These are phyloP conservation scores for Matsumyia berberina DNA, from an alignment of 2,888 invertebrate genomes.

Conservation along the genomic window DNA sequence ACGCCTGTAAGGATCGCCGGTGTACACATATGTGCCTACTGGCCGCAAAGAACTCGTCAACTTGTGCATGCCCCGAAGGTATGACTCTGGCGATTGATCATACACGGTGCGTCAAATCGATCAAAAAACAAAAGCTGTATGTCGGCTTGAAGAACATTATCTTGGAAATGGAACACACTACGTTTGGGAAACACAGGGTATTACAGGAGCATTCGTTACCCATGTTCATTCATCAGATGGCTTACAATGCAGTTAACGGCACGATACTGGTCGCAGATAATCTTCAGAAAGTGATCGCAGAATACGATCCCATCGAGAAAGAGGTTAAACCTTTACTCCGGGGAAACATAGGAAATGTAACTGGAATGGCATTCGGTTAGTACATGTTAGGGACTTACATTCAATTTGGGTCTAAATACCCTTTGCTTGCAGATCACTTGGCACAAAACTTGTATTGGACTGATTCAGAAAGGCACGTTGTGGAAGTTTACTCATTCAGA, in stretches of 20 bases:
- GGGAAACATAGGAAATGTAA: constrained; percentile 85
- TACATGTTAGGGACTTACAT: constrained; percentile 2
- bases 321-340: constrained; percentile 81
- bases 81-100: constrained; percentile 86
- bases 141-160: constrained; percentile 86
- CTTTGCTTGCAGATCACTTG: constrained; percentile 86
- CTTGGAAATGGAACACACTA: constrained; percentile 87
- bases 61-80: constrained; percentile 91
- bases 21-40: constrained; percentile 93
- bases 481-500: constrained; percentile 88
- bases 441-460: constrained; percentile 91
- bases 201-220: constrained; percentile 84
- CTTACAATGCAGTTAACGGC: constrained; percentile 87
- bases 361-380: constrained; percentile 87
- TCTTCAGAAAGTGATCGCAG: constrained; percentile 83
- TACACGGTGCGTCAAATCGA: constrained; percentile 86
- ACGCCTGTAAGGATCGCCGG: constrained; percentile 87
- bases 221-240: constrained; percentile 87
- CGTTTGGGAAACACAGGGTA: constrained; percentile 88
- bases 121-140: constrained; percentile 81
- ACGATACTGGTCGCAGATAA: constrained; percentile 85
- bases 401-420: background rate
- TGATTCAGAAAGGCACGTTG: constrained; percentile 87
- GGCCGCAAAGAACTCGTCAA: constrained; percentile 85
- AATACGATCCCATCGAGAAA: constrained; percentile 82